These are phyloP conservation scores for Leptoteleia sp. DNA, from an alignment of 1,140 invertebrate species.

Conservation along the genomic window DNA sequence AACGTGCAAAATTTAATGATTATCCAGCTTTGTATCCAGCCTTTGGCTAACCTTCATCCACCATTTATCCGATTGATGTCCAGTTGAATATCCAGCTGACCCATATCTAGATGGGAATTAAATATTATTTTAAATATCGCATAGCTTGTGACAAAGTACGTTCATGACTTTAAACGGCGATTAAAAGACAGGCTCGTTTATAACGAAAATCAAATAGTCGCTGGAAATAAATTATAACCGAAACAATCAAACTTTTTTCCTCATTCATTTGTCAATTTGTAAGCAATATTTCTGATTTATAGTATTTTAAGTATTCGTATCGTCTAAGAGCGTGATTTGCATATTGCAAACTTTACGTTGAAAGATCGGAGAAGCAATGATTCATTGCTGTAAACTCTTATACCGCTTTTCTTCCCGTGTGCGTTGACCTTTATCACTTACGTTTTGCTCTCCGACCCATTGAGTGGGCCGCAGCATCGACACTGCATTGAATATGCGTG, in stretches of 20 bases:
- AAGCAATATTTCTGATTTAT: conserved; percentile 46
- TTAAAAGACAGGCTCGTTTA: conserved; percentile 4
- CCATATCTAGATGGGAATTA: too few relatives aligned
- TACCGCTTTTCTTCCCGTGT: conserved; percentile 48
- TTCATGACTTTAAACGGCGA: not conserved
- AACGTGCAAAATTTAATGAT: too few relatives aligned
- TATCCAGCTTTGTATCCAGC: too few relatives aligned
- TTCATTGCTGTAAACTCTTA: conserved; percentile 55
- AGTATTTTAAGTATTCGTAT: conserved; percentile 38
- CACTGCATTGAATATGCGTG: conserved; percentile 42
- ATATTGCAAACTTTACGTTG: conserved; percentile 46
- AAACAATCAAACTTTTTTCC: conserved; percentile 31
- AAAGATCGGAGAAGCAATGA: conserved; percentile 43
- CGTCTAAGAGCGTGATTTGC: conserved; percentile 41
- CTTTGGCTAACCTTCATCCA: too few relatives aligned
- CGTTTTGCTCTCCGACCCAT: conserved; percentile 35
- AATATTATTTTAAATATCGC: too few relatives aligned
- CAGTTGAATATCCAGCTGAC: too few relatives aligned
- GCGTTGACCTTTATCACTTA: conserved; percentile 63
- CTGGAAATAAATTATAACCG: conserved; percentile 20
- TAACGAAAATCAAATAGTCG: not conserved
- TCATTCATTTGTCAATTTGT: conserved; percentile 47
- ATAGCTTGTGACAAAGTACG: not conserved
- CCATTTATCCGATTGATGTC: too few relatives aligned
- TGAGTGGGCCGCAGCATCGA: conserved; percentile 44